phyloP scores from a whole-genome alignment of 2,888 invertebrate genomes.

The Ligdia adustata region DNA sequence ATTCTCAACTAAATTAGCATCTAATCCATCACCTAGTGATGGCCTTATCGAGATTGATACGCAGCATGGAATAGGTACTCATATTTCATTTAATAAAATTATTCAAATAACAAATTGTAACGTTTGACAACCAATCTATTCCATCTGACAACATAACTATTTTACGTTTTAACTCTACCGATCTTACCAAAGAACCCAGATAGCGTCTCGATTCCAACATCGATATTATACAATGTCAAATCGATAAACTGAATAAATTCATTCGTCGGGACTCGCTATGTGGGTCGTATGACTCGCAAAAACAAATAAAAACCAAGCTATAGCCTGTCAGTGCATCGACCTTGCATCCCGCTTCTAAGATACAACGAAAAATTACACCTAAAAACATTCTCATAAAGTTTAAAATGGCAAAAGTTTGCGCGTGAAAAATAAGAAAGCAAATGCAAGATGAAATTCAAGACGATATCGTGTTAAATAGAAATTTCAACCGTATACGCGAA shows the following conservation, averaged over 20 bases:
- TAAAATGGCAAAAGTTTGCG: conserved; percentile 47
- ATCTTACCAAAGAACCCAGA: conserved; percentile 7
- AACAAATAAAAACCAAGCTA: conserved; percentile 82
- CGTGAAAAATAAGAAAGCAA: conserved; percentile 79
- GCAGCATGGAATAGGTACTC: no score
- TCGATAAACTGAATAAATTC: conserved; percentile 82
- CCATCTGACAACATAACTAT: no score
- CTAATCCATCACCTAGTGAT: no score
- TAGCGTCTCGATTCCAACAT: conserved; percentile 42
- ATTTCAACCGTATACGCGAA: conserved; percentile 47
- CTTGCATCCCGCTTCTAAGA: conserved; percentile 64
- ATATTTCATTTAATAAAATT: no score
- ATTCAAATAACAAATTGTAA: no score
- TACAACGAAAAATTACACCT: conserved; percentile 49
- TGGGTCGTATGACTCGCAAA: conserved; percentile 80
- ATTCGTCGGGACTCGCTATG: conserved; percentile 71
- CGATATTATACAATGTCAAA: conserved; percentile 75
- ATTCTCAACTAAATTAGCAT: no score
- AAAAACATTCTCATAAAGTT: conserved; percentile 48
- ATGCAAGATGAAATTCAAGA: conserved; percentile 81
- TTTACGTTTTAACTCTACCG: neutral
- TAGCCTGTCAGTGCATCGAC: conserved; percentile 79
- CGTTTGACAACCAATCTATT: no score
- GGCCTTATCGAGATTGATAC: no score
- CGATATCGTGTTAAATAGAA: conserved; percentile 48